Percentiles rank a stretch among this genome's conserved stretches.
phyloP scores from a whole-genome alignment of 2,797 vertebrate species.

The Coendou prehensilis region DNA sequence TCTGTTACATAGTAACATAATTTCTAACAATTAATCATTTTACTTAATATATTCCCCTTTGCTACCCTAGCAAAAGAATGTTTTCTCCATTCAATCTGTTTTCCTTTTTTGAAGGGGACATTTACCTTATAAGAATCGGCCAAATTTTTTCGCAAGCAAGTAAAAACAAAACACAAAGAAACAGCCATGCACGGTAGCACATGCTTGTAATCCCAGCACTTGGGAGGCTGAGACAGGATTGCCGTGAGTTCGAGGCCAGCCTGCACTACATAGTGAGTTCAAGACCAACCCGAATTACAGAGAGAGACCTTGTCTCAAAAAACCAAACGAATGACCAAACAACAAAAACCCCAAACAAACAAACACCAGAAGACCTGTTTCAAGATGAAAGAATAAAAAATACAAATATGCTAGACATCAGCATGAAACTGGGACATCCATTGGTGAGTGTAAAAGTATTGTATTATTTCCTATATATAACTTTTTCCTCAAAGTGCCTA shows the following conservation, averaged over 20 bases:
- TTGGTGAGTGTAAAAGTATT: not conserved
- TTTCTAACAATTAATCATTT: not conserved
- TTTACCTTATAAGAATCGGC: not conserved
- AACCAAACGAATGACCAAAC: too few species aligned
- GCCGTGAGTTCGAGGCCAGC: too few species aligned
- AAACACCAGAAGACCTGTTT: not conserved
- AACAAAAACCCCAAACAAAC: not conserved
- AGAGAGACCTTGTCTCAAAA: too few species aligned
- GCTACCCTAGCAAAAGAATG: not conserved
- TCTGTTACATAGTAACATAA: not conserved
- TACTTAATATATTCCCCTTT: constrained; percentile 5
- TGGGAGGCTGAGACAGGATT: too few species aligned
- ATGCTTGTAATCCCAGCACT: too few species aligned
- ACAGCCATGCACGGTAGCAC: too few species aligned
- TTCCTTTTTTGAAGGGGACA: not conserved
- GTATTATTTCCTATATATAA: not conserved
- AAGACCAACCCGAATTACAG: too few species aligned
- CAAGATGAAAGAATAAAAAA: not conserved
- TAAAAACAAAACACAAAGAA: not conserved
- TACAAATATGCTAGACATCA: too few species aligned
- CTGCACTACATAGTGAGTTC: too few species aligned
- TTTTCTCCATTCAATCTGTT: not conserved
- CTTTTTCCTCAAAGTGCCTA: not conserved
- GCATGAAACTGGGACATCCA: not conserved
- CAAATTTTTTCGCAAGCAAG: not conserved